These are phyloP conservation scores for Cololabis saira DNA, from an alignment of 2,113 vertebrate genomes.

Conservation along the genomic window DNA sequence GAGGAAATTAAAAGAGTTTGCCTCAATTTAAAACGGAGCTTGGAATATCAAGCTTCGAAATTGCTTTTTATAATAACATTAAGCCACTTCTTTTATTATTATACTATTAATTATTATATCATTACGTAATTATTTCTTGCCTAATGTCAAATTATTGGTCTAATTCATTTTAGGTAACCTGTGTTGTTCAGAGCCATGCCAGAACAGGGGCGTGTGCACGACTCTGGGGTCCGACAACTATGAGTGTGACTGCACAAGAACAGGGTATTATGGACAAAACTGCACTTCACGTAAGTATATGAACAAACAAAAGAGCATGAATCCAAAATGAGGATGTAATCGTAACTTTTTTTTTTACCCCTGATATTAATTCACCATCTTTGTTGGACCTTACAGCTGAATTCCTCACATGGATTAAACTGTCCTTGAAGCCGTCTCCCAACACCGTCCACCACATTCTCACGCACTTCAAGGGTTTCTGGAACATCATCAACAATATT, in stretches of 20 bases:
- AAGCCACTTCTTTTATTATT: too few species aligned
- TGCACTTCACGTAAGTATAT: slow-evolving; percentile 89
- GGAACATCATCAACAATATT: slow-evolving; percentile 94
- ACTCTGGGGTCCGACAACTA: slow-evolving; percentile 81
- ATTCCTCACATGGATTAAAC: slow-evolving; percentile 88
- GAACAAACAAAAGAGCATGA: neutral
- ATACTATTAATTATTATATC: too few species aligned
- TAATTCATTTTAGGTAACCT: slow-evolving; percentile 82
- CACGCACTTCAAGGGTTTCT: slow-evolving; percentile 91
- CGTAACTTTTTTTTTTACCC: neutral
- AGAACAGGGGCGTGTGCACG: slow-evolving; percentile 92
- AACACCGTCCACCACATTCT: slow-evolving; percentile 94
- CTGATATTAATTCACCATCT: neutral
- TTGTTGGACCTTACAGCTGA: slow-evolving; percentile 82
- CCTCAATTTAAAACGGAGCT: neutral
- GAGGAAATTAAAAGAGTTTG: neutral
- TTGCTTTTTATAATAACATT: neutral
- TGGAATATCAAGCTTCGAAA: neutral
- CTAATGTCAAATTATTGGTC: neutral
- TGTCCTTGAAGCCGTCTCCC: slow-evolving; percentile 87
- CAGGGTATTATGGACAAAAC: slow-evolving; percentile 90
- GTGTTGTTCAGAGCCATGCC: slow-evolving; percentile 94
- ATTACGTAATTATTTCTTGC: too few species aligned
- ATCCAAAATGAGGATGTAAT: neutral
- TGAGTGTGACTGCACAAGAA: slow-evolving; percentile 93